phyloP scores from a whole-genome alignment of 2,888 invertebrate species.

The Taphrorychus bicolor region DNA sequence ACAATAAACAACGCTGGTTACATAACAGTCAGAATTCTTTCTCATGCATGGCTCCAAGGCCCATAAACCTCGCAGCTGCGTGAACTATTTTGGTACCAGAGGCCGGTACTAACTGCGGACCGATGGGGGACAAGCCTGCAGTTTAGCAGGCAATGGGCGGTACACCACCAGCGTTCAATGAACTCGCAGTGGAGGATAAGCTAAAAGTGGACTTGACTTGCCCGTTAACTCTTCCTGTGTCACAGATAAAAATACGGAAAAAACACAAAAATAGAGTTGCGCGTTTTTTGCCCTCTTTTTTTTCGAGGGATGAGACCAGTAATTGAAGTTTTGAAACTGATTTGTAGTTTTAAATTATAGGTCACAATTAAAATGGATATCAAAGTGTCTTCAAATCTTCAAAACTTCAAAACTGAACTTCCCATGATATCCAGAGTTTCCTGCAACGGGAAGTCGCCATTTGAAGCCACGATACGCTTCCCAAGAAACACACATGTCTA shows the following conservation, averaged over 20 bases:
- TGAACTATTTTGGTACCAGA: too few species aligned
- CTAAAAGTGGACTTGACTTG: constrained; percentile 55
- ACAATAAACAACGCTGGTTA: constrained; percentile 50
- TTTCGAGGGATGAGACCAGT: too few species aligned
- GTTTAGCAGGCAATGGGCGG: constrained; percentile 51
- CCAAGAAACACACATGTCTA: too few species aligned
- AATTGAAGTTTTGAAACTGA: too few species aligned
- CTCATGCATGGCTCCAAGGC: constrained; percentile 43
- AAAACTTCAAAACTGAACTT: too few species aligned
- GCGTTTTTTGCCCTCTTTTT: constrained; percentile 14
- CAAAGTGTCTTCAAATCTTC: too few species aligned
- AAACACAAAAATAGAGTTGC: constrained; percentile 47
- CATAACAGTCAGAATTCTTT: constrained; percentile 56
- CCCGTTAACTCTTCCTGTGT: constrained; percentile 54
- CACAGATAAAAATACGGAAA: constrained; percentile 54
- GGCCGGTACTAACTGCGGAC: too few species aligned
- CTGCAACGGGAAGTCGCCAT: too few species aligned
- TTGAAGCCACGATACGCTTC: too few species aligned
- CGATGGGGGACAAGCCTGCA: constrained; percentile 37
- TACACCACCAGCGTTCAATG: constrained; percentile 55
- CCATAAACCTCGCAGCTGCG: constrained; percentile 17
- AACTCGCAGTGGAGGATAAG: constrained; percentile 55
- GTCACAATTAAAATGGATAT: too few species aligned
- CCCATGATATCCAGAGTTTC: too few species aligned
- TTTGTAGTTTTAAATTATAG: too few species aligned